Base-by-base conservation (phyloP, 2,888 invertebrate genomes). In the Anoncus sp. region DNA sequence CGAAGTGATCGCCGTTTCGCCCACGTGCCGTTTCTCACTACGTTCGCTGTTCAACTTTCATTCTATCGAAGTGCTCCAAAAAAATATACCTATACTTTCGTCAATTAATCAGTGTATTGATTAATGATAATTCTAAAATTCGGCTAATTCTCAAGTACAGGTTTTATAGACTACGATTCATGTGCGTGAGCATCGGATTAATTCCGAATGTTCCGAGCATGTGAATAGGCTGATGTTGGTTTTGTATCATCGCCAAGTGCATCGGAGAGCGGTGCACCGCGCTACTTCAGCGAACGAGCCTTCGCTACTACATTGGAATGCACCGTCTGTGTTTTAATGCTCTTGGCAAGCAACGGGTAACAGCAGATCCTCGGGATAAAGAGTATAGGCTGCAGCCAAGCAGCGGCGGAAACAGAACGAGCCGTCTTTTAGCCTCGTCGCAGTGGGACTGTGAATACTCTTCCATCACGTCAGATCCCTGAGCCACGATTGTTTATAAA, bases 321-420 rank as follows among this genome's bases (percentile, higher is more conserved):
- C 80, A 80, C 80, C 81, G 81, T 82, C 75, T 67, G 75, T 81
- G 82, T 82, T 82, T 82, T 81, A 81, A 82, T 82, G 81, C 80
- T 82, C 79, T 69, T 77, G 79, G 76, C 70, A 74, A 72, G 59
- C 67, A 67, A 62, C 67, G 60, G 59, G 75, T 63, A 75, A 71
- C 72, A 65, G 53, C 43, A 71, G 67, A 66, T 62, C 38, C 57
- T 51, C 24, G 55, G 53, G 60, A 67, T 67, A 67, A 55, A 67
- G 67, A 55, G 67, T 20, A 45, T 43, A 53, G 47, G 35, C 51
- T 60, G 60, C 55, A 31, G 72, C 51, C 45, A 40, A 73, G 69
- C 62, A 55, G 45, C 70, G 43, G 62, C 53, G 47, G 55, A 53
- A 71, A 67, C 66, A 57, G 60, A 55, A 70, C 63, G 53, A 74